These are phyloP conservation scores for Uloborus plumipes DNA, from an alignment of 2,888 invertebrate species.

Conservation along the genomic window DNA sequence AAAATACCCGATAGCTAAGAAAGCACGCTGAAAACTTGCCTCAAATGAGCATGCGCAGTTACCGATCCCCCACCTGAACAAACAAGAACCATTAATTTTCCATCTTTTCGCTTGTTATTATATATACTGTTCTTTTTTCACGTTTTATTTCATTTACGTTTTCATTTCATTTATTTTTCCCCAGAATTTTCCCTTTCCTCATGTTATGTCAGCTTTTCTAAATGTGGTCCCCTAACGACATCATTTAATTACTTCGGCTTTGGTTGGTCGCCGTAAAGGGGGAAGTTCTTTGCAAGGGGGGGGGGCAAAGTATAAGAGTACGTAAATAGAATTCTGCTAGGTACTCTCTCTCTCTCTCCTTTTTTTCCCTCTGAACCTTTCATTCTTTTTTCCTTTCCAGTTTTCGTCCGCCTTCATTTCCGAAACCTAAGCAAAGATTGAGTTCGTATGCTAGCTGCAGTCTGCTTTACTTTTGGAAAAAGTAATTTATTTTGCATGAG, in stretches of 20 bases:
- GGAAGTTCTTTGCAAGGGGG: background rate
- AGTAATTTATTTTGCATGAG: conserved; percentile 18
- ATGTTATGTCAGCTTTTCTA: conserved; percentile 45
- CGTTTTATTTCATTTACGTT: conserved; percentile 36
- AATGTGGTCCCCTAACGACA: conserved; percentile 35
- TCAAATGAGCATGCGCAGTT: background rate
- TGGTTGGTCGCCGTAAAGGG: conserved; percentile 25
- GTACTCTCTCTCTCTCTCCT: background rate
- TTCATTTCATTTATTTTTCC: conserved; percentile 57
- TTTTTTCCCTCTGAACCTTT: conserved; percentile 15
- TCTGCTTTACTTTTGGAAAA: background rate
- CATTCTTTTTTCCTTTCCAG: conserved; percentile 16
- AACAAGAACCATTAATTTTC: conserved; percentile 61
- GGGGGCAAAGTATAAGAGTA: no score
- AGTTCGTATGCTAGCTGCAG: conserved; percentile 1
- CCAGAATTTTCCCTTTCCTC: conserved; percentile 13
- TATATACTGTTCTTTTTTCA: conserved; percentile 10
- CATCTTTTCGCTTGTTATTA: conserved; percentile 27
- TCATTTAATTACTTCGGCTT: conserved; percentile 55
- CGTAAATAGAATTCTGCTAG: no score
- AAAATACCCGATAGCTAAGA: no score
- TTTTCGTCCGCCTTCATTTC: conserved; percentile 11
- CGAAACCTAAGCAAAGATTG: conserved; percentile 48
- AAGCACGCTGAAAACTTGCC: no score
- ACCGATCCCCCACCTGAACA: conserved; percentile 31